Percentiles rank a stretch among this genome's conserved stretches.
phyloP scores from a whole-genome alignment of 2,113 vertebrate genomes.

The Nanger granti region DNA sequence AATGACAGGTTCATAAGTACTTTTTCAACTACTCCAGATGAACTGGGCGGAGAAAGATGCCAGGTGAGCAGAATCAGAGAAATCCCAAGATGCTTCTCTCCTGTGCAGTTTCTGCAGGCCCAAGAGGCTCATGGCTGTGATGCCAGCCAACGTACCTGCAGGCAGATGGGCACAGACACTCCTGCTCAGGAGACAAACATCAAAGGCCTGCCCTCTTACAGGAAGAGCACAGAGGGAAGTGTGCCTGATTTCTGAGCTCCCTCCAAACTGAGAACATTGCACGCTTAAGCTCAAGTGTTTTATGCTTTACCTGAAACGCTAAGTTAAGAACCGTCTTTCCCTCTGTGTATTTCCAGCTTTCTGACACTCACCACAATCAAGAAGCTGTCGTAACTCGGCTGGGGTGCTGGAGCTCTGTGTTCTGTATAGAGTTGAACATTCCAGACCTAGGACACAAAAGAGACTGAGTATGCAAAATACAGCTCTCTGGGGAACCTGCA shows the following conservation, averaged over 20 bases:
- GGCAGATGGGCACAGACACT: not conserved
- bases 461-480: slow-evolving; percentile 21
- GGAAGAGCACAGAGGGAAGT: not conserved
- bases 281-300: not conserved
- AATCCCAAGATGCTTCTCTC: not conserved
- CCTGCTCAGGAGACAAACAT: not conserved
- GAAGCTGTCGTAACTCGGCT: slow-evolving; percentile 90
- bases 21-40: not conserved
- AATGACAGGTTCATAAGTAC: not conserved
- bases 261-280: not conserved
- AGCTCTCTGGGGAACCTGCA: slow-evolving; percentile 40
- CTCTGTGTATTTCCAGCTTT: not conserved
- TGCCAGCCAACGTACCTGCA: fast-evolving
- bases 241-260: not conserved
- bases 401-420: slow-evolving; percentile 85
- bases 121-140: not conserved
- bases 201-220: not conserved
- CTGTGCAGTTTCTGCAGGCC: not conserved
- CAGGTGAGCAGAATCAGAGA: not conserved
- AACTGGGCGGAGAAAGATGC: not conserved
- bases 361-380: slow-evolving; percentile 86
- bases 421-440: slow-evolving; percentile 91
- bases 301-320: not conserved
- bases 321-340: not conserved
- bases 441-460: slow-evolving; percentile 85